Conservation (phyloP, 2,888 invertebrate species). For the Acronicta psi region DNA sequence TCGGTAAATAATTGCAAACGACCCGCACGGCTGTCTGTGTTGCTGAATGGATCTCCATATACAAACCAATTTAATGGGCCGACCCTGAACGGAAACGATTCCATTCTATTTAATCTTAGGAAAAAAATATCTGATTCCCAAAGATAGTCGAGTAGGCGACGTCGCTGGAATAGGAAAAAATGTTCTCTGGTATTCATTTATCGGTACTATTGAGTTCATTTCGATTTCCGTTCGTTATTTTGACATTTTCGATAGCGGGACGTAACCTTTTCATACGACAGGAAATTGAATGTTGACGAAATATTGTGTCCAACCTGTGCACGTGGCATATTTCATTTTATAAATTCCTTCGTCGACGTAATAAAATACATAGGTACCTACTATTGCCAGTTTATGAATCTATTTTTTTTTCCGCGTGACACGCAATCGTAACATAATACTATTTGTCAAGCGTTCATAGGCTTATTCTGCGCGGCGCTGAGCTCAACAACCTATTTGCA, state of each 20-base stretch:
- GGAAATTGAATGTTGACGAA: conserved; percentile 79
- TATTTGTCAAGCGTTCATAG: conserved; percentile 82
- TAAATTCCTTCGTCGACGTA: conserved; percentile 44
- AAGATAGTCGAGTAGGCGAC: conserved; percentile 1
- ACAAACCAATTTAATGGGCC: conserved; percentile 4
- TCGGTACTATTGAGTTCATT: conserved; percentile 53
- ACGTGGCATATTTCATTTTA: conserved; percentile 61
- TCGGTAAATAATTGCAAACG: conserved; percentile 3
- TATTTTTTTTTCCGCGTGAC: conserved; percentile 60
- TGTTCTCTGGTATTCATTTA: conserved; percentile 24
- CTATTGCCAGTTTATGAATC: conserved; percentile 63
- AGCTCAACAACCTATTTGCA: conserved; percentile 84
- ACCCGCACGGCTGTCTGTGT: not conserved
- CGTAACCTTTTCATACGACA: conserved; percentile 70
- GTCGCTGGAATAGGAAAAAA: conserved; percentile 7
- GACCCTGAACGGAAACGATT: not conserved
- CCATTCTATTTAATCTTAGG: not conserved
- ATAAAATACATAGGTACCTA: conserved; percentile 41
- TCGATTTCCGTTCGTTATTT: conserved; percentile 75
- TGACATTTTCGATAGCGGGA: conserved; percentile 67
- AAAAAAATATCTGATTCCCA: conserved; percentile 2
- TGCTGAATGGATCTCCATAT: not conserved
- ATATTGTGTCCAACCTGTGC: conserved; percentile 62
- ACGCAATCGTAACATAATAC: conserved; percentile 75
- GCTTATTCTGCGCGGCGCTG: conserved; percentile 75